Conservation (phyloP, 2,797 vertebrate species). For the Orientallactaga sibirica region DNA sequence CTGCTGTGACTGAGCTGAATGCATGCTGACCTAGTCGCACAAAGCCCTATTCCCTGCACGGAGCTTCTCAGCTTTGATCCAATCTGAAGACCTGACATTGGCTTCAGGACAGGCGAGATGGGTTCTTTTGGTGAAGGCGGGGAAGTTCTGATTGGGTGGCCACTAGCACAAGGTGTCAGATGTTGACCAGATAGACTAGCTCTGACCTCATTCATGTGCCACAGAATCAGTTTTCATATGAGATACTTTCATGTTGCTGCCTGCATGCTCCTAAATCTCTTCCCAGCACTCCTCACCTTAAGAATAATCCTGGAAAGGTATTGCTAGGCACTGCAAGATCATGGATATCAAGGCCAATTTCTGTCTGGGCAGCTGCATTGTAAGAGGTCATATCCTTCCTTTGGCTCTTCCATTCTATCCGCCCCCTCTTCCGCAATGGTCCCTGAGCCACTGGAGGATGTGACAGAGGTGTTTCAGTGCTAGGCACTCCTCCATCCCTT, state of each 20-base stretch:
- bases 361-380: too few species aligned
- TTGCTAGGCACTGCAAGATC: too few species aligned
- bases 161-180: neutral
- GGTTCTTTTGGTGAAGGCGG: neutral
- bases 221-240: fast-evolving
- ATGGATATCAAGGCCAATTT: too few species aligned
- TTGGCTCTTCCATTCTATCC: too few species aligned
- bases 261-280: neutral
- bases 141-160: neutral
- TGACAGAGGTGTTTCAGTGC: too few species aligned
- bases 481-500: too few species aligned
- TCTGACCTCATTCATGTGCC: too few species aligned
- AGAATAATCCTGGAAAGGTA: neutral
- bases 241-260: neutral
- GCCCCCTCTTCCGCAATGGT: too few species aligned
- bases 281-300: neutral
- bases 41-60: fast-evolving
- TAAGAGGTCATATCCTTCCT: too few species aligned
- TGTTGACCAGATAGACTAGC: fast-evolving
- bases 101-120: too few species aligned
- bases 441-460: too few species aligned
- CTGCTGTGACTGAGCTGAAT: neutral
- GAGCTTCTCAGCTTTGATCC: neutral
- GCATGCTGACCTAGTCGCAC: neutral
- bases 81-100: neutral